Conservation (phyloP, 1,140 invertebrate species). For the Vollenhovia emeryi region DNA sequence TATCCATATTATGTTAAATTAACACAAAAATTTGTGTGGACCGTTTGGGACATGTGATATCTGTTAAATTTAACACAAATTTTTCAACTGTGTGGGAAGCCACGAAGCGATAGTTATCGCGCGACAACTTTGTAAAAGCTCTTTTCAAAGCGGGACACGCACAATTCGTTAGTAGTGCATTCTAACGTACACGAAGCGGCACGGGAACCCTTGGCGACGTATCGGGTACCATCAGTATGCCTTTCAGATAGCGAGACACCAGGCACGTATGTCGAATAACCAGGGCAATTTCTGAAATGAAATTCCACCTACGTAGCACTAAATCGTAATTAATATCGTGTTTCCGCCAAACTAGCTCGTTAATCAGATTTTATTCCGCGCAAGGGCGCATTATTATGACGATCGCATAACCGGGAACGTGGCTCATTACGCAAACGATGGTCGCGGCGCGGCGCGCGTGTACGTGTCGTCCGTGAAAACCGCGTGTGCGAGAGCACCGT, state of each 20-base stretch:
- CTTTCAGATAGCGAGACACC: slow-evolving; percentile 7
- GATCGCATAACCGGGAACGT: slow-evolving; percentile 52
- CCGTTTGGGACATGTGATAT: no score
- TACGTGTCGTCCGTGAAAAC: neutral
- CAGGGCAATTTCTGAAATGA: slow-evolving; percentile 53
- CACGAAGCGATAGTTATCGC: neutral
- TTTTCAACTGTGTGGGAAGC: no score
- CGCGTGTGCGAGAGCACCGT: neutral
- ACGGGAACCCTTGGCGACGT: neutral
- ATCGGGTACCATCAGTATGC: slow-evolving; percentile 42
- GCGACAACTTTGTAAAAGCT: neutral
- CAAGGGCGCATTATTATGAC: slow-evolving; percentile 55
- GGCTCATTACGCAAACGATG: slow-evolving; percentile 48
- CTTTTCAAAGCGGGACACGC: neutral
- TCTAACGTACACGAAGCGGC: neutral
- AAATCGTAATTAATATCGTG: slow-evolving; percentile 64
- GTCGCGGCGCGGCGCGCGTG: neutral
- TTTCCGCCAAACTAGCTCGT: slow-evolving; percentile 54
- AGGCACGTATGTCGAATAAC: slow-evolving; percentile 52
- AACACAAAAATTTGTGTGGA: no score
- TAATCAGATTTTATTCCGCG: slow-evolving; percentile 58
- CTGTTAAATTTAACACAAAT: no score
- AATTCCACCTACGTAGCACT: slow-evolving; percentile 58
- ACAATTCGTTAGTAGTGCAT: neutral
- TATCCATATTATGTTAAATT: no score